These are phyloP conservation scores for Halictus rubicundus DNA, from an alignment of 1,140 invertebrate genomes.

Conservation along the genomic window DNA sequence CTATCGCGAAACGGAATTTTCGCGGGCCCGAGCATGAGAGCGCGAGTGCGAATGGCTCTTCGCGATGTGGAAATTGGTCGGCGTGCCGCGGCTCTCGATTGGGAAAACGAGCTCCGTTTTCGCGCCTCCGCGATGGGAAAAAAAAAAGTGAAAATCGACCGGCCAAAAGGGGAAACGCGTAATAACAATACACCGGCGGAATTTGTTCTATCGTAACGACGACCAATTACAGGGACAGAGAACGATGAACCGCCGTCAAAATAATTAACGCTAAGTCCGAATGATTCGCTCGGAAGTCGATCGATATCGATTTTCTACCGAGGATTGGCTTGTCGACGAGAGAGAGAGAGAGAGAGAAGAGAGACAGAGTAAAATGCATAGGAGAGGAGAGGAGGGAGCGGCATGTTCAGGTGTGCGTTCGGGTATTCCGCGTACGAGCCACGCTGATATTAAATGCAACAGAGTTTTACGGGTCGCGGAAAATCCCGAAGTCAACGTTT, in stretches of 20 bases:
- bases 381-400: too few species aligned
- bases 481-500: slow-evolving; percentile 53
- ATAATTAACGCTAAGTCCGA: slow-evolving; percentile 30
- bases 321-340: slow-evolving; percentile 5
- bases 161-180: too few species aligned
- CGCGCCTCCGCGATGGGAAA: too few species aligned
- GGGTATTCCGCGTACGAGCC: slow-evolving; percentile 32
- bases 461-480: slow-evolving; percentile 36
- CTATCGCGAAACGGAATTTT: slow-evolving; percentile 27
- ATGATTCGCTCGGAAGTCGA: slow-evolving; percentile 28
- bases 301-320: slow-evolving; percentile 7
- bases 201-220: slow-evolving; percentile 8
- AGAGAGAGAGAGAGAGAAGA: too few species aligned
- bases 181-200: not conserved
- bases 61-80: too few species aligned
- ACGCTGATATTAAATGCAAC: slow-evolving; percentile 50
- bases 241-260: not conserved
- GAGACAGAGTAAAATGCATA: too few species aligned
- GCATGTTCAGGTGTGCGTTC: not conserved
- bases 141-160: too few species aligned
- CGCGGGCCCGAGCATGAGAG: not conserved
- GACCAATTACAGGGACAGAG: not conserved
- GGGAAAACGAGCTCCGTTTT: too few species aligned
- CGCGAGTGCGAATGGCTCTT: too few species aligned
- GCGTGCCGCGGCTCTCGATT: too few species aligned